Evolutionary conservation across 1,140 invertebrate species (phyloP), one percentile per base, ranked within the genome.

Genomic region (Euwallacea fornicatus): DNA sequence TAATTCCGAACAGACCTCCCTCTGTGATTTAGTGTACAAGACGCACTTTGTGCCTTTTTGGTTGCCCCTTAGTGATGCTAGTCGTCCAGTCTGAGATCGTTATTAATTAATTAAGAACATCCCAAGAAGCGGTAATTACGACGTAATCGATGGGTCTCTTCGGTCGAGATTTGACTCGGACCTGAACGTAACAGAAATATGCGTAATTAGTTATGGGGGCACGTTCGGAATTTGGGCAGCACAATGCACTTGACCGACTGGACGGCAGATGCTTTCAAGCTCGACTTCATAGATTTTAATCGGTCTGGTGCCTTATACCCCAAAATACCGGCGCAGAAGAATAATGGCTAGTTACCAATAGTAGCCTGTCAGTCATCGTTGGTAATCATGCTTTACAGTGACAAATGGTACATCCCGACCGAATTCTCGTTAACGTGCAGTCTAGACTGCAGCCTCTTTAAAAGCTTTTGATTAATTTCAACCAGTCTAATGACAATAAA

Each of bases 251-350:
- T 10, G 13, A 50, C 47, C 47, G 9, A 6, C 47, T 50, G 13
- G 9, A 10, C 9, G 2, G 9, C 9, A 50, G 10, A 50, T 50
- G 9, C 10, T 11, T 50, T 50, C 21, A 33, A 33, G 21, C 21
- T 33, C 21, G 21, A 33, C 21, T 33, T 50, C 2, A 16, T 7
- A 13, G 60, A 62, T 62, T 62, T 62, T 62, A 46, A 62, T 62
- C 60, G 60, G 60, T 62, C 60, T 43, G 60, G n/a, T 62, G 60
- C 43, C 60, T 62, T 41, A 62, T 62, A 62, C 42, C 42, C 43
- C 10, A 47, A 62, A 62, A 62, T 62, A 46, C 60, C 60, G 46
- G 7, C n/a, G 7, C 42, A 62, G 60, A 47, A 46, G 9, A 62
- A 62, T 44, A 62, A 44, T 62, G 60, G 43, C 60, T 62, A 11